These are phyloP conservation scores for Eptesicus fuscus DNA, from an alignment of 2,113 vertebrate species.

Conservation along the genomic window DNA sequence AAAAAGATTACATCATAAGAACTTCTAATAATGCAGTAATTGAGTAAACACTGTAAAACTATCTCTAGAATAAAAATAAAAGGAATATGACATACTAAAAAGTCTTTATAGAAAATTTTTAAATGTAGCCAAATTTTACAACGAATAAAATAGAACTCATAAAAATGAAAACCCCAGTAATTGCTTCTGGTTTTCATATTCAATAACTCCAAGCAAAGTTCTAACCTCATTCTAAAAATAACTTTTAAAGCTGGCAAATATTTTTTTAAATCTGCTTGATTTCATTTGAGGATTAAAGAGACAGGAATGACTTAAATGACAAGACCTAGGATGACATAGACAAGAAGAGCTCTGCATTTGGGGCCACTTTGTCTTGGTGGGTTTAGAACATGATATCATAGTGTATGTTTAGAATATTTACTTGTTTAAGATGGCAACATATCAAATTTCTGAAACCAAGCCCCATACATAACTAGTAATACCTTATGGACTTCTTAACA, in stretches of 20 bases:
- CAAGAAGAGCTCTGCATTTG: background rate
- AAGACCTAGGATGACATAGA: background rate
- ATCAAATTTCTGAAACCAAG: background rate
- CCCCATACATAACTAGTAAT: background rate
- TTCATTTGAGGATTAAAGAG: background rate
- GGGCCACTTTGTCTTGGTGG: background rate
- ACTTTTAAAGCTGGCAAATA: background rate
- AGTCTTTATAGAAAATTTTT: background rate
- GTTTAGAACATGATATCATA: background rate
- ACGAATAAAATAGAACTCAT: background rate
- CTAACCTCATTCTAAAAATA: background rate
- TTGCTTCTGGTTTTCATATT: background rate
- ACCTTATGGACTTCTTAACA: background rate
- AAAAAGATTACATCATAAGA: background rate
- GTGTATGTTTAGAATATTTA: background rate
- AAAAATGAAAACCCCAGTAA: background rate
- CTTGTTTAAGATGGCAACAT: background rate
- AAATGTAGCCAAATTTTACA: background rate
- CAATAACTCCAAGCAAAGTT: background rate
- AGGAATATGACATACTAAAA: background rate
- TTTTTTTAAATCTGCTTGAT: background rate
- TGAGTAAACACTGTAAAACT: background rate
- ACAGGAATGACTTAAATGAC: background rate
- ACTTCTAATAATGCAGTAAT: background rate
- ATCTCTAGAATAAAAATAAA: constrained; percentile 20